phyloP scores from a whole-genome alignment of 1,140 invertebrate genomes.

The Hypothenemus hampei region DNA sequence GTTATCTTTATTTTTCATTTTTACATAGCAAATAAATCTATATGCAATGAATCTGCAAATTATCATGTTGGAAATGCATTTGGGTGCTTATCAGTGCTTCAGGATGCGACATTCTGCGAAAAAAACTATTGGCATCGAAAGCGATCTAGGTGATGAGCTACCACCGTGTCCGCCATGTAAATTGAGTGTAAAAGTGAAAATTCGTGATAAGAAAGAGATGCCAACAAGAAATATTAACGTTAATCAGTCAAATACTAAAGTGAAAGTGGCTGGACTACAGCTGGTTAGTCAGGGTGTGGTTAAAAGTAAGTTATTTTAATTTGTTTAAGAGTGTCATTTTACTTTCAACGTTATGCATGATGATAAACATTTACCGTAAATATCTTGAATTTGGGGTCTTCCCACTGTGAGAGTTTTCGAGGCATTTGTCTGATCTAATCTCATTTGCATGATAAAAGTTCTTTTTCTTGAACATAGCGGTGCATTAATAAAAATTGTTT shows the following conservation, averaged over 20 bases:
- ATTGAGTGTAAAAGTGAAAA: slow-evolving; percentile 37
- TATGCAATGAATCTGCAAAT: slow-evolving; percentile 66
- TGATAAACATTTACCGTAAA: slow-evolving; percentile 22
- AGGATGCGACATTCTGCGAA: slow-evolving; percentile 67
- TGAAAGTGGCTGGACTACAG: slow-evolving; percentile 48
- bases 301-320: slow-evolving; percentile 44
- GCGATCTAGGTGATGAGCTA: slow-evolving; percentile 47
- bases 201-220: slow-evolving; percentile 23
- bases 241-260: slow-evolving; percentile 32
- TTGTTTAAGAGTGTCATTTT: not conserved
- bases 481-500: slow-evolving; percentile 18
- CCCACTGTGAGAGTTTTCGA: slow-evolving; percentile 20
- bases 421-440: slow-evolving; percentile 28
- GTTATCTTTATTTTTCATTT: not conserved
- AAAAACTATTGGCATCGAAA: slow-evolving; percentile 73
- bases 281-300: slow-evolving; percentile 55
- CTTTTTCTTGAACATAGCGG: not conserved
- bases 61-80: slow-evolving; percentile 61
- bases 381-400: slow-evolving; percentile 24
- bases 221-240: not conserved
- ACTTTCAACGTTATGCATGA: slow-evolving; percentile 1
- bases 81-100: slow-evolving; percentile 81
- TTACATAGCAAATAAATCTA: slow-evolving; percentile 61
- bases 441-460: slow-evolving; percentile 2
- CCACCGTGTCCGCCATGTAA: slow-evolving; percentile 56